These are phyloP conservation scores for Orthosia gothica DNA, from an alignment of 2,888 invertebrate genomes.

Conservation along the genomic window DNA sequence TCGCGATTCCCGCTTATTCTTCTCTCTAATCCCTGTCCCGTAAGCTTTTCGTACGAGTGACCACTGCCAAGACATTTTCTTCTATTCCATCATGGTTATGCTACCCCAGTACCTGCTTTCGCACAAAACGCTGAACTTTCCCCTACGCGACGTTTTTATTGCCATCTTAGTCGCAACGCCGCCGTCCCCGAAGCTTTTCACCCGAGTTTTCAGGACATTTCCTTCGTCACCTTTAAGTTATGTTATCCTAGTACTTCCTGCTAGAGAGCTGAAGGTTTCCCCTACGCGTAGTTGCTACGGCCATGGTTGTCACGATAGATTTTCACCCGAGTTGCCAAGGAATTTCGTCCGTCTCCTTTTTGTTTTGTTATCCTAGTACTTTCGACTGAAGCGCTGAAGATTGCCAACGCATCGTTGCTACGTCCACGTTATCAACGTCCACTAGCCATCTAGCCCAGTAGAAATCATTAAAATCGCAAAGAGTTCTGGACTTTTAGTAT, in stretches of 20 bases:
- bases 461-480: too few species aligned
- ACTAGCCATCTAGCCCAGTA: too few species aligned
- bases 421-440: too few species aligned
- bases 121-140: background rate
- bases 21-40: conserved; percentile 46
- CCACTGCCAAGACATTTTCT: conserved; percentile 59
- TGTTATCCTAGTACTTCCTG: conserved; percentile 2
- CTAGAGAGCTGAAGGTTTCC: conserved; percentile 21
- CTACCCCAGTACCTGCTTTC: background rate
- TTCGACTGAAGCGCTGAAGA: background rate
- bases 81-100: conserved; percentile 18
- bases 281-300: conserved; percentile 5
- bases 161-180: background rate
- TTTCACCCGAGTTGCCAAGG: background rate
- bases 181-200: background rate
- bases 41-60: conserved; percentile 42
- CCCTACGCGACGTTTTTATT: background rate
- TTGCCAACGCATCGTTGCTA: conserved; percentile 6
- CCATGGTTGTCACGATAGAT: background rate
- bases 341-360: background rate
- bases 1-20: conserved; percentile 81
- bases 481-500: too few species aligned
- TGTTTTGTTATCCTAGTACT: conserved; percentile 9
- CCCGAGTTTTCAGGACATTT: conserved; percentile 23
- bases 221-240: conserved; percentile 33